A percentile compares a stretch with the other conserved stretches of the same genome.
phyloP scores from a whole-genome alignment of 2,888 invertebrate species.

The Camponotus fellah region DNA sequence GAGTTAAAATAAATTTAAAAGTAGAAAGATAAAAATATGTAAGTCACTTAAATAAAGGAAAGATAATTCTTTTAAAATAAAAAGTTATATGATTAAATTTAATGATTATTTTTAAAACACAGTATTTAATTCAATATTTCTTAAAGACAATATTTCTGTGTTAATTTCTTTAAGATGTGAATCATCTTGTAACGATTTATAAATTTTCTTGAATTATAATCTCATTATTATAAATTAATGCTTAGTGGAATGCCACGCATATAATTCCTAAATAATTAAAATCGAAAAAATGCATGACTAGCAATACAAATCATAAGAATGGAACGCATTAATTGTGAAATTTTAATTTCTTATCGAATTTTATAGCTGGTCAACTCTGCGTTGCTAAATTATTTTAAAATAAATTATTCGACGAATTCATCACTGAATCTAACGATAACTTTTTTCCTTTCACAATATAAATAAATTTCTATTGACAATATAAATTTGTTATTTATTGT shows the following conservation, averaged over 20 bases:
- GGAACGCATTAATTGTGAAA: slow-evolving; percentile 23
- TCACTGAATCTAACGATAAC: not conserved
- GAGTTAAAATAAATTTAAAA: not conserved
- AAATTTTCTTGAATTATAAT: not conserved
- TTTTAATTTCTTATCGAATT: slow-evolving; percentile 43
- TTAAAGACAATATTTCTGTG: not conserved
- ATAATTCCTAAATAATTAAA: not conserved
- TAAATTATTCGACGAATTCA: slow-evolving; percentile 8
- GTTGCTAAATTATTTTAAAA: slow-evolving; percentile 18
- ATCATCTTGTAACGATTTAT: no score
- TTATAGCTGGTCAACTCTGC: not conserved
- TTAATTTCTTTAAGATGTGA: not conserved
- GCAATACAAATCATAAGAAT: slow-evolving; percentile 56
- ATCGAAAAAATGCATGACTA: not conserved
- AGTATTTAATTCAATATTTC: no score
- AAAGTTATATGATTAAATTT: not conserved
- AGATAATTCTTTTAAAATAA: no score
- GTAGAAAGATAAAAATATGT: not conserved
- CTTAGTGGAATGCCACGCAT: not conserved
- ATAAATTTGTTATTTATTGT: not conserved
- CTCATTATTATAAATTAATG: not conserved
- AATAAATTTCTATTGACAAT: not conserved
- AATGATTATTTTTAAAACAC: not conserved
- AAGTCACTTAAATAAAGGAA: not conserved
- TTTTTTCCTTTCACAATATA: no score